A percentile compares a stretch with the other conserved stretches of the same genome.
phyloP scores from a whole-genome alignment of 2,888 invertebrate species.

The Emesis furor region DNA sequence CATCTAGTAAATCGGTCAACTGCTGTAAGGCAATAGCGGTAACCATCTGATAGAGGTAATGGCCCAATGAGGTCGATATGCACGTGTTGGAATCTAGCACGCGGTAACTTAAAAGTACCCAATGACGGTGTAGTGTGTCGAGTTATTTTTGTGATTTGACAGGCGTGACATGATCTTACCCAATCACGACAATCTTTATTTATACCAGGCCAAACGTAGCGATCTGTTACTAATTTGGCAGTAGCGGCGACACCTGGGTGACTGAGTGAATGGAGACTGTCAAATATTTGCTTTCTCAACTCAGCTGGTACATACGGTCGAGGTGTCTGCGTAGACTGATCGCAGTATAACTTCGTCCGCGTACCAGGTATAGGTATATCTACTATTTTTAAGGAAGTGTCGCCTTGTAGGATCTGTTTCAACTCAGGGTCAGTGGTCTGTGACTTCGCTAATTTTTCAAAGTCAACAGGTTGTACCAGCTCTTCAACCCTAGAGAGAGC shows the following conservation, averaged over 20 bases:
- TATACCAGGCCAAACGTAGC: constrained; percentile 41
- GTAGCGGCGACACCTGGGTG: constrained; percentile 52
- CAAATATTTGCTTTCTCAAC: constrained; percentile 63
- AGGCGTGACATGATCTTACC: constrained; percentile 73
- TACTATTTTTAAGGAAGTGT: constrained; percentile 39
- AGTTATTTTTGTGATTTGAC: constrained; percentile 77
- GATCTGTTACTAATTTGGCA: constrained; percentile 50
- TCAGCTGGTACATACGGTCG: constrained; percentile 61
- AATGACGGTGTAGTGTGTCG: constrained; percentile 71
- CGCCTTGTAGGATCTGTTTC: constrained; percentile 7
- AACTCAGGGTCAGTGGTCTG: constrained; percentile 50
- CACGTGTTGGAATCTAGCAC: constrained; percentile 73
- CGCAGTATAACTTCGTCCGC: constrained; percentile 57
- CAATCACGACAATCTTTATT: constrained; percentile 64
- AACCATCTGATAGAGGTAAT: constrained; percentile 62
- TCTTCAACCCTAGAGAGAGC: constrained; percentile 68
- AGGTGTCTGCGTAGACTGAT: constrained; percentile 47
- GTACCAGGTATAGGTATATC: constrained; percentile 43
- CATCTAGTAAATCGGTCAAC: neutral
- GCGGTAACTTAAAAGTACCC: constrained; percentile 63
- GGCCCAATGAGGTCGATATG: constrained; percentile 78
- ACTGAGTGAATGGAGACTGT: constrained; percentile 54
- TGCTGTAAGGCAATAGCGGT: neutral
- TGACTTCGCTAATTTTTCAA: constrained; percentile 33
- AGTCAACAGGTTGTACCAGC: constrained; percentile 40